phyloP scores from a whole-genome alignment of 2,113 vertebrate species.

The Macaca fascicularis region DNA sequence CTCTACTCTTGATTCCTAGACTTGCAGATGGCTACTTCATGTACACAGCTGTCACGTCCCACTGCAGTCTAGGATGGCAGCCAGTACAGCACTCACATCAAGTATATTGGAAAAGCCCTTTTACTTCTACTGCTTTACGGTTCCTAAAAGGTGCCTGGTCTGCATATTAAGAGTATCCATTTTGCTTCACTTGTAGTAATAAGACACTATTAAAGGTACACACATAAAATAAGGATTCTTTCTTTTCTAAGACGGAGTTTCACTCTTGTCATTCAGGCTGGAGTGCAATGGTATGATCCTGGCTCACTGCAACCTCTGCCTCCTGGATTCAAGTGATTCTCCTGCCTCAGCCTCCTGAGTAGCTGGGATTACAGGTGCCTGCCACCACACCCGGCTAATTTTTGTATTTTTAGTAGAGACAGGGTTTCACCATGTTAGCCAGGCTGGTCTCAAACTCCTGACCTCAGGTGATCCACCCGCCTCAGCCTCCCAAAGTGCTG shows the following conservation, averaged over 20 bases:
- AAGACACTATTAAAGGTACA: neutral
- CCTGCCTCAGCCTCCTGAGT: neutral
- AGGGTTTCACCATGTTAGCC: neutral
- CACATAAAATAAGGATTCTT: neutral
- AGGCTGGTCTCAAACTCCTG: neutral
- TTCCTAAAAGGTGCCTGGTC: neutral
- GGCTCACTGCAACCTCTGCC: neutral
- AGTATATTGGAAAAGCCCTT: neutral
- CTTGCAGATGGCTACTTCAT: neutral
- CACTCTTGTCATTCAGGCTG: neutral
- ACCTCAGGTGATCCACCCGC: neutral
- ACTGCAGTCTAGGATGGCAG: neutral
- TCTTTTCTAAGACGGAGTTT: too few relatives aligned
- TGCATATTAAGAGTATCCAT: neutral
- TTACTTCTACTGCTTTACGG: neutral
- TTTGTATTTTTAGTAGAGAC: neutral
- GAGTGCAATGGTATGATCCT: neutral
- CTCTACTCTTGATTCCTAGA: rapidly evolving
- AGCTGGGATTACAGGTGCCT: neutral
- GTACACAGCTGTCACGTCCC: neutral
- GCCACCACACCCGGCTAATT: neutral
- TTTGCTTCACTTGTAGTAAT: neutral
- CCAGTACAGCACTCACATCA: neutral
- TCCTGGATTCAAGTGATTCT: neutral
- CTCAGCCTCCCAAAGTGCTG: neutral